Evolutionary conservation across 2,888 invertebrate genomes (phyloP).

Genomic region (Cephus pygmeus): DNA sequence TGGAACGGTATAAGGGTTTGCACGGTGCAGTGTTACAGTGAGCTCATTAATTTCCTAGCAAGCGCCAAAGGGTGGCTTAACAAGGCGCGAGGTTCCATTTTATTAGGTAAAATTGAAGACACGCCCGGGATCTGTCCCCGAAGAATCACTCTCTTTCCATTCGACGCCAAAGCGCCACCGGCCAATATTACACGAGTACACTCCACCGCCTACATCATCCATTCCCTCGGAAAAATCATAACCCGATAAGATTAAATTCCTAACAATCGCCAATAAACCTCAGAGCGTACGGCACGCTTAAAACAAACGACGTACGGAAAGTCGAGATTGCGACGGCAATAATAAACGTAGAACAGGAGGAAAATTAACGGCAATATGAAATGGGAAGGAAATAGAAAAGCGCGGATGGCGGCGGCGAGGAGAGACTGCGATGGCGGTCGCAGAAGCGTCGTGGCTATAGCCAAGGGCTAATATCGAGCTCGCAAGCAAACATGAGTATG

Average conservation of each 20-base stretch:
- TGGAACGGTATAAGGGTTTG: slow-evolving; percentile 54
- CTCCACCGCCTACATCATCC: no score
- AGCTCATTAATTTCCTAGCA: slow-evolving; percentile 63
- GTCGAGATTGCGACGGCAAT: neutral
- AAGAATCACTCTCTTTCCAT: no score
- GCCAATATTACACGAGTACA: no score
- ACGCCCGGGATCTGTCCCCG: neutral
- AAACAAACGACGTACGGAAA: neutral
- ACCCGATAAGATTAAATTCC: no score
- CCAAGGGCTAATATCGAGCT: slow-evolving; percentile 1
- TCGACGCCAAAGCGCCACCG: no score
- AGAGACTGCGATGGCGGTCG: neutral
- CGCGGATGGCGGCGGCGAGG: neutral
- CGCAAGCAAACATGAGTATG: neutral
- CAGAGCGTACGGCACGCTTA: neutral
- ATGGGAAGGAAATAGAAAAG: neutral
- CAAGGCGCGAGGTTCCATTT: slow-evolving; percentile 58
- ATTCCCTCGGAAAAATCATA: no score
- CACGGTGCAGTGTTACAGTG: slow-evolving; percentile 61
- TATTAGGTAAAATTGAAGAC: slow-evolving; percentile 59
- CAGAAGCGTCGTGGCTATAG: neutral
- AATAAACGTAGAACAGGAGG: neutral
- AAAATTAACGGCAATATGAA: neutral
- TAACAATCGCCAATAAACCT: no score
- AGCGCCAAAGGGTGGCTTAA: slow-evolving; percentile 59